Conservation (phyloP, 2,888 invertebrate species). For the Nebria salina region DNA sequence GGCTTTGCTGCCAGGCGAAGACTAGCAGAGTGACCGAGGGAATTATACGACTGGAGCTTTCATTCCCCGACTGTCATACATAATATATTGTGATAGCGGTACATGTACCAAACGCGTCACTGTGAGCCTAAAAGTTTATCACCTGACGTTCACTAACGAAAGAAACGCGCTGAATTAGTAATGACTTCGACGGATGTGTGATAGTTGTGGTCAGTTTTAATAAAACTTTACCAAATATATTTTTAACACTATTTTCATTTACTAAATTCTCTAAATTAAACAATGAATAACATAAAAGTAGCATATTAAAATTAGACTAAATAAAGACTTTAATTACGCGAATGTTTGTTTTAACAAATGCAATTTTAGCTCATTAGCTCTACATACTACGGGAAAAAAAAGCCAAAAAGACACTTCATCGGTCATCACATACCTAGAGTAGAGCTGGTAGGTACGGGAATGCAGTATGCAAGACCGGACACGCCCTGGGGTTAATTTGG, state of each 20-base stretch:
- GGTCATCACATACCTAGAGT: background rate
- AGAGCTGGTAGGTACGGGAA: background rate
- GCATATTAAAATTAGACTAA: too few species aligned
- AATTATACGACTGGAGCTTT: constrained; percentile 23
- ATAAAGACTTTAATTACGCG: too few species aligned
- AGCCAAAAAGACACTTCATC: background rate
- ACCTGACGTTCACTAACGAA: constrained; percentile 33
- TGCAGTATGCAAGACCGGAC: background rate
- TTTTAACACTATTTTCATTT: too few species aligned
- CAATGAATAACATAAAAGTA: too few species aligned
- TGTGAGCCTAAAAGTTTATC: constrained; percentile 33
- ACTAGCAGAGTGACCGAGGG: constrained; percentile 30
- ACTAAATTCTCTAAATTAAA: too few species aligned
- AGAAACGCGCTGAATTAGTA: constrained; percentile 33
- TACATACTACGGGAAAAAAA: background rate
- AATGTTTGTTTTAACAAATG: too few species aligned
- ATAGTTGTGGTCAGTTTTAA: background rate
- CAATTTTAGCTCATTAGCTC: too few species aligned
- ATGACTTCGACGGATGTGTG: background rate
- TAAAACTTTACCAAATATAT: background rate
- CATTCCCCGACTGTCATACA: constrained; percentile 23
- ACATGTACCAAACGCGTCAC: background rate
- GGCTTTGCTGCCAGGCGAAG: background rate
- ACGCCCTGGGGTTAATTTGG: constrained; percentile 47
- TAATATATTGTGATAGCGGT: constrained; percentile 29